phyloP scores from a whole-genome alignment of 2,888 invertebrate genomes.

The Elaeidobius kamerunicus region DNA sequence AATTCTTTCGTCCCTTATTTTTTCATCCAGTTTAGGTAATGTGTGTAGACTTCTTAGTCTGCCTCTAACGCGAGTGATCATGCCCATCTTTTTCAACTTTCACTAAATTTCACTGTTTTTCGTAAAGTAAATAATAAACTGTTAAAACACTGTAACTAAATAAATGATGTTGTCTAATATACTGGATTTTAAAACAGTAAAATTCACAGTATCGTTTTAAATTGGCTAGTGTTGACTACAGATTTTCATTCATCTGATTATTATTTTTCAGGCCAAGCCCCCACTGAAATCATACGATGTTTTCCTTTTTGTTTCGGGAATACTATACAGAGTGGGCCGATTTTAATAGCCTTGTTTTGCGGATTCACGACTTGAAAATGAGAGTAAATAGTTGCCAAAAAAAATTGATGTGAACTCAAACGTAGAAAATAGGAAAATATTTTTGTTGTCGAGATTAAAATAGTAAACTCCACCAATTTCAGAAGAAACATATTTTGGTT shows the following conservation, averaged over 20 bases:
- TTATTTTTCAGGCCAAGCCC: conserved; percentile 21
- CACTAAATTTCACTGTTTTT: conserved; percentile 3
- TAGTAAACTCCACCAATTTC: too few relatives aligned
- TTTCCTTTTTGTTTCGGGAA: conserved; percentile 22
- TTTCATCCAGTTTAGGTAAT: conserved; percentile 60
- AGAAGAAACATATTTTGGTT: too few relatives aligned
- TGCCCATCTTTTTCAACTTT: conserved; percentile 54
- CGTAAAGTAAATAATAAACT: neutral
- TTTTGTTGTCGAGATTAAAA: too few relatives aligned
- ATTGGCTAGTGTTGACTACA: conserved; percentile 9
- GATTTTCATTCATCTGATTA: conserved; percentile 25
- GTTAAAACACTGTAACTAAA: too few relatives aligned
- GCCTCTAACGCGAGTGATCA: conserved; percentile 69
- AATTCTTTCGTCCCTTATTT: conserved; percentile 64
- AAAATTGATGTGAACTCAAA: too few relatives aligned
- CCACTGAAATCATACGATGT: conserved; percentile 18
- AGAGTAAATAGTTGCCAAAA: too few relatives aligned
- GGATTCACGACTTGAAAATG: too few relatives aligned
- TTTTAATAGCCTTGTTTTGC: too few relatives aligned
- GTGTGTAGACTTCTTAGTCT: conserved; percentile 56
- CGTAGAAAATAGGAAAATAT: too few relatives aligned
- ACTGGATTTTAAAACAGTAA: too few relatives aligned
- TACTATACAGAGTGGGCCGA: conserved; percentile 20
- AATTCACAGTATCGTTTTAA: conserved; percentile 1
- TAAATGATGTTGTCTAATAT: too few relatives aligned